These are phyloP conservation scores for Holocentrus rufus DNA, from an alignment of 2,797 vertebrate genomes.

Conservation along the genomic window DNA sequence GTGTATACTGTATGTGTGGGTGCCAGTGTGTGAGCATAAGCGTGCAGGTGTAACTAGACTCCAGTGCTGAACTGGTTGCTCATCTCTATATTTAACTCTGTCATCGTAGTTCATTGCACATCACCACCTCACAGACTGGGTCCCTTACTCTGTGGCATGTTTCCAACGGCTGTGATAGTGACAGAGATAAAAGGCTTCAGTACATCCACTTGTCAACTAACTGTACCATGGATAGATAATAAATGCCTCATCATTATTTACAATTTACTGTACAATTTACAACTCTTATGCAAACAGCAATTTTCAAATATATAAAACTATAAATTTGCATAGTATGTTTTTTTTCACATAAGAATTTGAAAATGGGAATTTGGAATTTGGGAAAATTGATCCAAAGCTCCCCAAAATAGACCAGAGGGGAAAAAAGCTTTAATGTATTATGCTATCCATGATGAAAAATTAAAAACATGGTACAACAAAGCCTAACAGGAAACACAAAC, in stretches of 20 bases:
- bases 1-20: neutral
- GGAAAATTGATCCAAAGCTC: too few species aligned
- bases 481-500: too few species aligned
- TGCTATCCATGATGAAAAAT: too few species aligned
- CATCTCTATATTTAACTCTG: slow-evolving; percentile 59
- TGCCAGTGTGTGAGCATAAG: neutral
- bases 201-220: neutral
- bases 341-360: neutral
- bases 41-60: slow-evolving; percentile 55
- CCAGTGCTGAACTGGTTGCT: slow-evolving; percentile 26
- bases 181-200: neutral
- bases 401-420: too few species aligned
- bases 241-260: too few species aligned
- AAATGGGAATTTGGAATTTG: too few species aligned
- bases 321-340: neutral
- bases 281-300: neutral
- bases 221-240: neutral
- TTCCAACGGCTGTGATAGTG: too few species aligned
- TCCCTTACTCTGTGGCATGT: neutral
- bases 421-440: too few species aligned
- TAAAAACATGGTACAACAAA: too few species aligned
- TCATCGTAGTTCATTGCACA: neutral
- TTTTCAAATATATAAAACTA: neutral
- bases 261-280: neutral
- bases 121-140: slow-evolving; percentile 9